Evolutionary conservation across 2,888 invertebrate species (phyloP).

Genomic region (Mystacides longicornis): DNA sequence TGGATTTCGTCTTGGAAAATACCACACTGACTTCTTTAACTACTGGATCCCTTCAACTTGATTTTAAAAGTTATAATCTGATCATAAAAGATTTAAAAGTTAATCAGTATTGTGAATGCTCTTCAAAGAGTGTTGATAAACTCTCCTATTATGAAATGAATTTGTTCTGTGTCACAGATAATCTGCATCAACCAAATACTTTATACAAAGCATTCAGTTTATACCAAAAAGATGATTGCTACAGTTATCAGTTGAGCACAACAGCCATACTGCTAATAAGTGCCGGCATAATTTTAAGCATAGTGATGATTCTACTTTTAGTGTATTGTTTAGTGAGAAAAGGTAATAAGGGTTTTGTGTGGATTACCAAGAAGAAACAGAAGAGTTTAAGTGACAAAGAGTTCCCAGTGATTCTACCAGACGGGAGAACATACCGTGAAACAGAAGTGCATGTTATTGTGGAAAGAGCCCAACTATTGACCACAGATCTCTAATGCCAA

Average conservation of each 20-base stretch:
- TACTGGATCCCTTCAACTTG: constrained; percentile 52
- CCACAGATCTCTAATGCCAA: constrained; percentile 65
- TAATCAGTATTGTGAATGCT: constrained; percentile 53
- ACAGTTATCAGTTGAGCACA: neutral
- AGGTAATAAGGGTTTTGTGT: constrained; percentile 6
- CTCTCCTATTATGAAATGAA: constrained; percentile 3
- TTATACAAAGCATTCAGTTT: constrained; percentile 4
- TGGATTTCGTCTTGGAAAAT: constrained; percentile 54
- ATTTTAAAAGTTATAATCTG: constrained; percentile 47
- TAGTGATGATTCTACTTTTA: constrained; percentile 41
- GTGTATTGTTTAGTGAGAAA: constrained; percentile 1
- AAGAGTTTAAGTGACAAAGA: constrained; percentile 25
- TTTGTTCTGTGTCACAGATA: constrained; percentile 11
- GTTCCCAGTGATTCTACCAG: constrained; percentile 68
- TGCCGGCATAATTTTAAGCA: constrained; percentile 28
- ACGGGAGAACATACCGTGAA: constrained; percentile 74
- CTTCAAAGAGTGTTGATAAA: neutral
- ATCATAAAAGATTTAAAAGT: constrained; percentile 53
- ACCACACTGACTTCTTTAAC: constrained; percentile 53
- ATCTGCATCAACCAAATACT: neutral
- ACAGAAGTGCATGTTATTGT: constrained; percentile 82
- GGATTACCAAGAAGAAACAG: constrained; percentile 7
- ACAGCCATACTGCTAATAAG: constrained; percentile 7
- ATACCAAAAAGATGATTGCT: constrained; percentile 17
- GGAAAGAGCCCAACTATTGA: constrained; percentile 74